Evolutionary conservation across 1,140 invertebrate genomes (phyloP).

Genomic region (Cheumatopsyche charites): DNA sequence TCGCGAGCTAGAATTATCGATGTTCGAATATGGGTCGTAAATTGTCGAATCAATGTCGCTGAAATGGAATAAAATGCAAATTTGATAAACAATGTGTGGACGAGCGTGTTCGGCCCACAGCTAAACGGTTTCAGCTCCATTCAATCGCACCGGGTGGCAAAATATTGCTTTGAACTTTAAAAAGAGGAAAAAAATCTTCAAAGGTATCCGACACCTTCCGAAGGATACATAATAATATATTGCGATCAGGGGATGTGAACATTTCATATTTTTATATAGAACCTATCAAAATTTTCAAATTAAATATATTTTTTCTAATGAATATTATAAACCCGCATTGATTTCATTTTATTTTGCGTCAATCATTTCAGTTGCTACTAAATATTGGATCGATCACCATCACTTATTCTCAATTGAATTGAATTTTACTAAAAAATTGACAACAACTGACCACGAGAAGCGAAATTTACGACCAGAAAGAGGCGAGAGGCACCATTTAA

Average conservation of each 20-base stretch:
- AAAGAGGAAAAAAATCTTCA: conserved; percentile 24
- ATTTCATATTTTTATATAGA: too few species aligned
- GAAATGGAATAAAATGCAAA: conserved; percentile 5
- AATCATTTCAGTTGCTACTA: too few species aligned
- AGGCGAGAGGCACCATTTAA: neutral
- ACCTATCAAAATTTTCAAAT: too few species aligned
- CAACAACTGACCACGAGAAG: neutral
- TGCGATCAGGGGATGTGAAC: conserved; percentile 6
- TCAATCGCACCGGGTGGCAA: conserved; percentile 39
- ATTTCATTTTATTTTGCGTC: too few species aligned
- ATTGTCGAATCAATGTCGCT: neutral
- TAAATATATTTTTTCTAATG: too few species aligned
- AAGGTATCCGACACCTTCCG: conserved; percentile 25
- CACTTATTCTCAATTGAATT: too few species aligned
- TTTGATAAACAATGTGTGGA: conserved; percentile 7
- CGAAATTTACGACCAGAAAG: conserved; percentile 32
- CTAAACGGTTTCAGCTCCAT: conserved; percentile 11
- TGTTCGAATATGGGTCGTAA: too few species aligned
- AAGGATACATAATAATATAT: conserved; percentile 21
- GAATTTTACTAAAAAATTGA: too few species aligned
- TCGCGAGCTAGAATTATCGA: too few species aligned
- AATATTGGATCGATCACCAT: too few species aligned
- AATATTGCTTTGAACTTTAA: conserved; percentile 34
- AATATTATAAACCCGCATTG: too few species aligned
- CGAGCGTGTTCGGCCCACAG: neutral